These are phyloP conservation scores for Physocephala rufipes DNA, from an alignment of 2,888 invertebrate species.

Conservation along the genomic window DNA sequence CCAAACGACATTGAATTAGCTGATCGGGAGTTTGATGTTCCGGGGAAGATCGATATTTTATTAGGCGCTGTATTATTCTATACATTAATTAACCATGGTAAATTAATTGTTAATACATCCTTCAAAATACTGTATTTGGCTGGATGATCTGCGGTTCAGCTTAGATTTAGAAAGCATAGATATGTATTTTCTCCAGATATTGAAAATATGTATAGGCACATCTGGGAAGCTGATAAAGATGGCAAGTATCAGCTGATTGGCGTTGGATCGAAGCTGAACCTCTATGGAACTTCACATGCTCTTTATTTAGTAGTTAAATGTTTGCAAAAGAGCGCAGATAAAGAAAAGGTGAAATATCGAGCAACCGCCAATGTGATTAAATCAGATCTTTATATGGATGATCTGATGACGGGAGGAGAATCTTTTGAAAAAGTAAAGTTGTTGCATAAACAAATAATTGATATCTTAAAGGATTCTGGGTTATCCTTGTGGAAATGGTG, in stretches of 20 bases:
- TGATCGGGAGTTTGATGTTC: background rate
- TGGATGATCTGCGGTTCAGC: background rate
- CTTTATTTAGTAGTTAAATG: background rate
- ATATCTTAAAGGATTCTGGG: background rate
- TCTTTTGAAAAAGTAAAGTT: background rate
- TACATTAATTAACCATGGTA: background rate
- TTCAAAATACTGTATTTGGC: constrained; percentile 1
- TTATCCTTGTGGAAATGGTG: constrained; percentile 19
- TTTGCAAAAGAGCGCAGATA: background rate
- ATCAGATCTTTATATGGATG: background rate
- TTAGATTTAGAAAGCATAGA: background rate
- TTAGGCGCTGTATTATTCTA: background rate
- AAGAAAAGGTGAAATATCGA: constrained; percentile 44
- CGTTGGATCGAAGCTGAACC: background rate
- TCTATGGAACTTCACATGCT: constrained; percentile 27
- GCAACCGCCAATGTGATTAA: constrained; percentile 32
- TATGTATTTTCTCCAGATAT: background rate
- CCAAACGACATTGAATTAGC: background rate
- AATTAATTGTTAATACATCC: background rate
- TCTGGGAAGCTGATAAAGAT: background rate
- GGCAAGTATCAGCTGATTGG: background rate
- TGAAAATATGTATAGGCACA: background rate
- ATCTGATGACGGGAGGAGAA: constrained; percentile 9
- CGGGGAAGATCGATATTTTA: background rate
- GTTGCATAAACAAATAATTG: background rate